Evolutionary conservation across 92 coral and sea anemone species (phyloP).

Genomic region (Anthopleura xanthogrammica): DNA sequence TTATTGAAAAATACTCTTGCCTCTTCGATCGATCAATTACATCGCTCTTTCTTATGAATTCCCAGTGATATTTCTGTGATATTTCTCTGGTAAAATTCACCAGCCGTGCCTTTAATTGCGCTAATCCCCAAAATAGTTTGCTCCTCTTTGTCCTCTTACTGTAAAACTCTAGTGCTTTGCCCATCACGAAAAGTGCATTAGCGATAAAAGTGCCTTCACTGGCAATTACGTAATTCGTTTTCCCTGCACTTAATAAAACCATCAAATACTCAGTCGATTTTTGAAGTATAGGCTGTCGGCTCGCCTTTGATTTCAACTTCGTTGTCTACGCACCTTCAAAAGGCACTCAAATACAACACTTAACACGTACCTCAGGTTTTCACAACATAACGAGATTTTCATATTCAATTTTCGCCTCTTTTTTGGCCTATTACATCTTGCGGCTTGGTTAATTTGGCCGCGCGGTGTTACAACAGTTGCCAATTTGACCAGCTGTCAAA

Average conservation of each 20-base stretch:
- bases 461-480: constrained; percentile 7
- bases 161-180: constrained; percentile 23
- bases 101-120: constrained; percentile 15
- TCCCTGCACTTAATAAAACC: constrained; percentile 22
- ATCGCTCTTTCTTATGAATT: background rate
- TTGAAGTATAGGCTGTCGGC: constrained; percentile 25
- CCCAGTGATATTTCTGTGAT: background rate
- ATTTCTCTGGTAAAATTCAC: background rate
- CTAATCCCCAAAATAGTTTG: constrained; percentile 27
- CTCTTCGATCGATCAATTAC: background rate
- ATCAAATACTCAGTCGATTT: constrained; percentile 14
- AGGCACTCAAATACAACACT: constrained; percentile 15
- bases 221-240: constrained; percentile 35
- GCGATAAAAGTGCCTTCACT: constrained; percentile 22
- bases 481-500: background rate
- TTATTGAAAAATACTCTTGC: background rate
- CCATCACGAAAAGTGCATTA: constrained; percentile 25
- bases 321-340: constrained; percentile 20
- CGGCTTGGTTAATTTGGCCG: background rate
- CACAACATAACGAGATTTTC: constrained; percentile 9
- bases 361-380: constrained; percentile 10
- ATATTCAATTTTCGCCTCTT: constrained; percentile 9
- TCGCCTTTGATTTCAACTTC: constrained; percentile 18
- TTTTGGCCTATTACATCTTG: constrained; percentile 8
- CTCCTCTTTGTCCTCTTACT: constrained; percentile 7